Evolutionary conservation across 2,113 vertebrate genomes (phyloP), one percentile per base, ranked within the genome.

Genomic region (Pao palembangensis): DNA sequence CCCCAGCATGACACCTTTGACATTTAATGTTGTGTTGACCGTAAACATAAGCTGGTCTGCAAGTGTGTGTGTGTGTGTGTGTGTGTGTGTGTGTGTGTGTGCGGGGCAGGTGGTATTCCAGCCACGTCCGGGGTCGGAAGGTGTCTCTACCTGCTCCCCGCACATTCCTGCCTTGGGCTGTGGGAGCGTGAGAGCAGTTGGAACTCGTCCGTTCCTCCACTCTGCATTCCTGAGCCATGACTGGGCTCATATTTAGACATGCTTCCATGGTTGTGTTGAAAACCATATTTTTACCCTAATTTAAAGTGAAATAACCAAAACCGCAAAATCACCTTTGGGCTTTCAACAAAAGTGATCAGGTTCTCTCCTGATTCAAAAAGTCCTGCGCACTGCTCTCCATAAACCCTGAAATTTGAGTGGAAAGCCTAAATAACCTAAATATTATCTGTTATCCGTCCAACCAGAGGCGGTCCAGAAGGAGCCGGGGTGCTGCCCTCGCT

Each of bases 201-300:
- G 55, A 81, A 89, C 90, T 87, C 61, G 89, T 63, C 77, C 71
- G 20, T 12, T 76, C 28, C 68, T 61, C 54, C 15, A 3, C 43
- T 56, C 58, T 62, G 58, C 89, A 91, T 92, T 90, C 88, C 83
- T 80, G 42, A 71, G 38, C 60, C 53, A 11, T 88, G 80, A 82
- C 68, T 78, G 21, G 21, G 59, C 63, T 67, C 46, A 49, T 47
- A 53, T 49, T 14, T 21, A 19, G 48, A 46, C 54, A 54, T 38
- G 49, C 62, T 64, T 61, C 28, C 49, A 17, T 14, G 48, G 38
- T 52, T 56, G 21, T 47, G 49, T 34, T 25, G 14, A 43, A 23
- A 43, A 2, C 14, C 14, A 43, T 34, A 10, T 34, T n/a, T n/a
- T 17, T 47, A 23, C 21, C 21, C 21, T 2, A 16, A 2, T 17